Base-by-base conservation (phyloP, 2,797 vertebrate genomes). In the Miichthys miiuy region DNA sequence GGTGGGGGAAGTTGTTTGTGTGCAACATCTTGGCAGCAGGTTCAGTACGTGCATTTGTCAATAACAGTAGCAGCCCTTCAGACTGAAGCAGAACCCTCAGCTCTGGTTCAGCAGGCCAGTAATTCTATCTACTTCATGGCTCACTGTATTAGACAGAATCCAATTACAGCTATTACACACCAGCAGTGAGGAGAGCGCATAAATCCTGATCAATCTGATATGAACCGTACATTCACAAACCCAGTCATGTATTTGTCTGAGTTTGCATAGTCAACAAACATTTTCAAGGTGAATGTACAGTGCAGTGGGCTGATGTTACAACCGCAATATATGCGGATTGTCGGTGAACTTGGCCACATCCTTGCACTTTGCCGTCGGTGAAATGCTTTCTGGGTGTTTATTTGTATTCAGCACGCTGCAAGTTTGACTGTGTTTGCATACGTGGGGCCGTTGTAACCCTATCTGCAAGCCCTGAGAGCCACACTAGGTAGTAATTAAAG, bases 141-240 rank as follows among this genome's bases (percentile, higher is more conserved):
- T 68, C 8, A 0, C 55, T 62, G 75, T 77, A 41, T 76, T 57
- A 60, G 44, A 75, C 70, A 52, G 25, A 87, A 89, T 81, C 20
- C 44, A 77, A 64, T 90, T 81, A 86, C 63, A 76, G 64, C 6
- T 48, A 52, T 81, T 69, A 71, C 77, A 82, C 72, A 67, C 30
- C 56, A 67, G 55, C 34, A 62, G 42, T 57, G 41, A 71, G 72
- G 67, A 60, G 25, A 6, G 20, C 41, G 5, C 52, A 66, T 82
- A 56, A 34, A 67, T 72, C 70, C 52, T 55, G 60, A 79, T 75
- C 62, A 57, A 1, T 58, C 46, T 55, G 62, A 75, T 67, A 64
- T 55, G 47, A 79, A 60, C 73, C 20, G 30, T 27, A 17, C 44
- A 70, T 71, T 42, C 30, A 57, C 21, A 58, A 56, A 23, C 4